Base-by-base conservation (phyloP, 2,888 invertebrate genomes). In the Drosophila falleni region DNA sequence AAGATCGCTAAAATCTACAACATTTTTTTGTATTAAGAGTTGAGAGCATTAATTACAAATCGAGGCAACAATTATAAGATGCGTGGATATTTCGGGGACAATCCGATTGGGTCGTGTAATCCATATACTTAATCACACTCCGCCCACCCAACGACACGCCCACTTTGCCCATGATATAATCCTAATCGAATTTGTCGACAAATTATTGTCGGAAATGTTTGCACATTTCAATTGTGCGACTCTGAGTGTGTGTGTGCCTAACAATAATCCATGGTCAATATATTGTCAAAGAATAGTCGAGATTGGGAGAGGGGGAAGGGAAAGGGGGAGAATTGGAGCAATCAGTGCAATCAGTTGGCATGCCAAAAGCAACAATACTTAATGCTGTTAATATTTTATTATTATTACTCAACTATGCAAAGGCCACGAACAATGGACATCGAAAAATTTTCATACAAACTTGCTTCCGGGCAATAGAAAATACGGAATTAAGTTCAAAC, bases 301-400 rank as follows among this genome's bases (percentile, higher is more conserved):
- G 4, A 35, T 11, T 5, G 3, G 11, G 11, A 3, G 4, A 11
- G 1, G 31, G 31, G 33, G 31, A 3, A 3, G 11, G 9, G 4
- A 3, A 3, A 6, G 31, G 33, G 31, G 3, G 6, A 10, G 55
- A 55, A 46, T 47, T 47, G 53, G 39, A 66, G 67, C 78, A 75
- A 76, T 76, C 75, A 76, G 61, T 11, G 67, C 78, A 75, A 75
- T 75, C 75, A 76, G 59, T 10, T 66, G 60, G 46, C 54, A 62
- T 56, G 54, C 60, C 50, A 47, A 46, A 54, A 42, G 65, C 61
- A 80, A 86, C 71, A 83, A 80, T 75, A 75, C 71, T 71, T 78
- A 88, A 75, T 67, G 67, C 72, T 66, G 83, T 89, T 87, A 85
- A 89, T 85, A 83, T 83, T 85, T 83, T 83, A 87, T 83, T 83